phyloP scores from a whole-genome alignment of 2,888 invertebrate species.

The Fabriciana adippe region DNA sequence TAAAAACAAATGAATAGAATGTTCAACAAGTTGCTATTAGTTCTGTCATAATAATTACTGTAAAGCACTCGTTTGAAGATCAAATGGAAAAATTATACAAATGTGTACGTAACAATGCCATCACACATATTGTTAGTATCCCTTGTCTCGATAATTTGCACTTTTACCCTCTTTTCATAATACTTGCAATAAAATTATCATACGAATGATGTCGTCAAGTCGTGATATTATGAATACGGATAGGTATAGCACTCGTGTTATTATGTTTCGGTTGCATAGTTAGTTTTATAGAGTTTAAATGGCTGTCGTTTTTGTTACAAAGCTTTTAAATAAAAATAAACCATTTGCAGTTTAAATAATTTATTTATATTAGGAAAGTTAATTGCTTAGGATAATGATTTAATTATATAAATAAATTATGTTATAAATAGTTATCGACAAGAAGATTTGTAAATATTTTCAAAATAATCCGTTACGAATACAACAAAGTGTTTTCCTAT shows the following conservation, averaged over 20 bases:
- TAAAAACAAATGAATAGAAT: conserved; percentile 24
- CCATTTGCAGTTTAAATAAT: not conserved
- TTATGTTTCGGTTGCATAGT: conserved; percentile 1
- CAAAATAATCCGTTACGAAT: not conserved
- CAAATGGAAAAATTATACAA: conserved; percentile 70
- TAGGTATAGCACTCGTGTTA: conserved; percentile 1
- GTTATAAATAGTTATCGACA: no score
- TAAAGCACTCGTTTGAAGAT: conserved; percentile 45
- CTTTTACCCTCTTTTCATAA: conserved; percentile 72
- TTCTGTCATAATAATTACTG: conserved; percentile 37
- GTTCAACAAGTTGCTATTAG: conserved; percentile 44
- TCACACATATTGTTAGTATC: conserved; percentile 55
- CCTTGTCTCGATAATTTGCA: conserved; percentile 58
- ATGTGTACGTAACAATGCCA: conserved; percentile 56
- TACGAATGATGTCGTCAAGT: conserved; percentile 57
- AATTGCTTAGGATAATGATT: not conserved
- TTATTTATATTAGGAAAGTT: not conserved
- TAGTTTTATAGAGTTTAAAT: conserved; percentile 2
- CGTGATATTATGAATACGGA: conserved; percentile 13
- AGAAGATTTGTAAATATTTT: conserved; percentile 1
- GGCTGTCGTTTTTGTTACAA: not conserved
- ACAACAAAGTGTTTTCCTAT: conserved; percentile 6
- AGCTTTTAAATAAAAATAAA: not conserved
- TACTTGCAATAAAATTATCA: conserved; percentile 70
- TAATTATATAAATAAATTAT: not conserved